Evolutionary conservation across 2,888 invertebrate species (phyloP).

Genomic region (Diloba caeruleocephala): DNA sequence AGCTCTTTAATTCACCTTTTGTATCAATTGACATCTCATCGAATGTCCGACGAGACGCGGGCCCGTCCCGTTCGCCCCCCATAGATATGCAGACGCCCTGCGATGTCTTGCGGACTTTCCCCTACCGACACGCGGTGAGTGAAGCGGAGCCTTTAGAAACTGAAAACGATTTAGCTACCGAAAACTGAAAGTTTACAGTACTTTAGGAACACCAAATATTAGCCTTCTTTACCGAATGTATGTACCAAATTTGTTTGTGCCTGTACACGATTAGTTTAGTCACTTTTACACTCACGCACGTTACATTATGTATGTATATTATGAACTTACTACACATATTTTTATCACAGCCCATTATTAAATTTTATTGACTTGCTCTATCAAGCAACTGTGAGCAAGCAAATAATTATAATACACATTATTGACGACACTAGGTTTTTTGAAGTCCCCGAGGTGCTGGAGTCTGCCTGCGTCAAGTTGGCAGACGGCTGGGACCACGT

Average conservation of each 20-base stretch:
- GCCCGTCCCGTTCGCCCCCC: no score
- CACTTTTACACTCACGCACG: conserved; percentile 40
- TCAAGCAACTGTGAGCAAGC: conserved; percentile 71
- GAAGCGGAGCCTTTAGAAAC: no score
- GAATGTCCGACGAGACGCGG: no score
- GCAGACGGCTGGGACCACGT: conserved; percentile 71
- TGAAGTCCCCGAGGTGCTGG: conserved; percentile 67
- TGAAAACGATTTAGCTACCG: not conserved
- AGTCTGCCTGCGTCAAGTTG: conserved; percentile 72
- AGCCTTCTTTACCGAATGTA: conserved; percentile 8
- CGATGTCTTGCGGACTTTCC: no score
- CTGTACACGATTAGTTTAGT: conserved; percentile 32
- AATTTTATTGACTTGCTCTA: conserved; percentile 62
- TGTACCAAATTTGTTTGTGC: conserved; percentile 36
- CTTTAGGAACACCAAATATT: not conserved
- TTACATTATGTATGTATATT: conserved; percentile 60
- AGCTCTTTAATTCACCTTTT: no score
- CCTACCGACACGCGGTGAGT: no score
- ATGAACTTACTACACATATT: conserved; percentile 57
- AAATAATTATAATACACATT: conserved; percentile 59
- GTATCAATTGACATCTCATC: no score
- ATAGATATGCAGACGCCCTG: no score
- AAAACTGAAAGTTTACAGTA: not conserved
- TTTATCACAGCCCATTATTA: conserved; percentile 85
- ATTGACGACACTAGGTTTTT: conserved; percentile 50